Base-by-base conservation (phyloP, 1,140 invertebrate species). In the Plodia interpunctella region DNA sequence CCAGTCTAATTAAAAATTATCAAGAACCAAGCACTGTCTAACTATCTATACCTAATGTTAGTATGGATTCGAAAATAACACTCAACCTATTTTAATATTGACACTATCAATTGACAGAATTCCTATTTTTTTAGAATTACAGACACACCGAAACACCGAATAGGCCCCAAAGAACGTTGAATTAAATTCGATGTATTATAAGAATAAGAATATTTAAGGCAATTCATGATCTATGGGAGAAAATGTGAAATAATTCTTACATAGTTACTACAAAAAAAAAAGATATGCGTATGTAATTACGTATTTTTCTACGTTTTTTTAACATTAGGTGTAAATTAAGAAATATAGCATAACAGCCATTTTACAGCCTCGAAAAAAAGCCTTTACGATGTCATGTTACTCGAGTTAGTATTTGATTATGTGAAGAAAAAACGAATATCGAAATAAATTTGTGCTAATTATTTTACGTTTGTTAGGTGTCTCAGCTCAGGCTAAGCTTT, bases 61-160 rank as follows among this genome's bases (percentile, higher is more conserved):
- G n/a, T n/a, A n/a, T 17, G 15, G 15, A 15, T 15, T 44, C n/a
- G 38, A 44, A 44, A 44, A 44, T 44, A 15, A 44, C 15, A n/a
- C 38, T 44, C 38, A 15, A 44, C 13, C 11, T 6, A 32, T 32
- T n/a, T 57, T 21, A 20, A 57, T 19, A 57, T 57, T 38, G 35
- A 57, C 55, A 44, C 19, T 49, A 57, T 18, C 17, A 57, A 57
- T 57, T 57, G 55, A 57, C 55, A 20, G 55, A 21, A 25, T 49
- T 15, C 38, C 5, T 32, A 17, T 5, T 15, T 44, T 17, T 44
- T 32, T 28, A 28, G 6, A 15, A 44, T 44, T 15, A 44, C 38
- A 44, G 15, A 55, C 49, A 61, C 59, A 66, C 21, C 51, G 30
- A 68, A 59, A 68, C 66, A 68, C 38, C 59, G 55, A 65, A 68